These are phyloP conservation scores for Cephus sareptanus DNA, from an alignment of 2,888 invertebrate genomes.

Conservation along the genomic window DNA sequence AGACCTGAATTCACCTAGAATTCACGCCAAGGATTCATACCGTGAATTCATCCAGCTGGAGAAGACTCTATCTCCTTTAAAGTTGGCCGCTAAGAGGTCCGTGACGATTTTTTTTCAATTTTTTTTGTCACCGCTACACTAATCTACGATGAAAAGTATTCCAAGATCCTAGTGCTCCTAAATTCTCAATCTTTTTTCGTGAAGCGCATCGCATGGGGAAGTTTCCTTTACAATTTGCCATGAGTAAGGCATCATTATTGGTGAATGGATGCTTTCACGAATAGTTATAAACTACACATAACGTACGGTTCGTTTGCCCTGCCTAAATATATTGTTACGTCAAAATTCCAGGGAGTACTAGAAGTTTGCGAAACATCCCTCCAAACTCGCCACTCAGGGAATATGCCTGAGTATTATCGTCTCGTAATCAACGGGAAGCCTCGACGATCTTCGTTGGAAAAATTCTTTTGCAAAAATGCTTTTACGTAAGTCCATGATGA, in stretches of 20 bases:
- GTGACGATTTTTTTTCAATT: background rate
- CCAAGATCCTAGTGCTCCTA: background rate
- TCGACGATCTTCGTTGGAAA: background rate
- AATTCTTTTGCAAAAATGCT: background rate
- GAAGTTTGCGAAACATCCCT: background rate
- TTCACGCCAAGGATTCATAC: background rate
- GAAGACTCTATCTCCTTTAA: background rate
- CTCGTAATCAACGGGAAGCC: background rate
- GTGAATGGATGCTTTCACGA: background rate
- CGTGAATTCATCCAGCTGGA: background rate
- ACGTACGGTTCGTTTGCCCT: background rate
- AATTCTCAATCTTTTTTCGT: background rate
- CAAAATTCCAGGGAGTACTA: background rate
- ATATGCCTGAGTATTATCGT: background rate
- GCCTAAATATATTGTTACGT: background rate
- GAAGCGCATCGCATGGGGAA: background rate
- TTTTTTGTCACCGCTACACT: background rate
- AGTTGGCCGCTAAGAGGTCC: background rate
- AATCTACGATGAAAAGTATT: background rate
- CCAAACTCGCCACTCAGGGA: background rate
- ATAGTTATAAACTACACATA: background rate
- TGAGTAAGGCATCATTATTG: background rate
- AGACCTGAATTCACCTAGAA: background rate
- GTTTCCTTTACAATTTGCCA: background rate
- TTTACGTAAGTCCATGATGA: background rate